phyloP scores from a whole-genome alignment of 2,113 vertebrate species.

The Craseonycteris thonglongyai region DNA sequence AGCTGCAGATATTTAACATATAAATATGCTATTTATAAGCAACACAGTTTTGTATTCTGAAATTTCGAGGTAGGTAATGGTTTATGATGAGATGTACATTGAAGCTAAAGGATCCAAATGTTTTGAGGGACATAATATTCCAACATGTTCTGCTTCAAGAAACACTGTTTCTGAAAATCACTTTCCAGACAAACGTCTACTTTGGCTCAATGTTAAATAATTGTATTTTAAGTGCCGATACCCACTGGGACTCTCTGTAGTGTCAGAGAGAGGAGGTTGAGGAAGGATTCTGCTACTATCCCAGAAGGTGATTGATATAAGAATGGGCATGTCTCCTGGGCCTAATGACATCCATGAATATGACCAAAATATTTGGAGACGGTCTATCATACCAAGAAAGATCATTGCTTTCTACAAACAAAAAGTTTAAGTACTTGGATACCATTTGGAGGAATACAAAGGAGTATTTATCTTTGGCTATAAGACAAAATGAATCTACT shows the following conservation, averaged over 20 bases:
- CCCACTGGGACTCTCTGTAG: neutral
- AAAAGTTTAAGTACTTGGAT: neutral
- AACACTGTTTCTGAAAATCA: conserved; percentile 31
- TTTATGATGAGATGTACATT: conserved; percentile 35
- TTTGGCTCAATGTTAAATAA: neutral
- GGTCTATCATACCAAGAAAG: neutral
- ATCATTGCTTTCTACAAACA: neutral
- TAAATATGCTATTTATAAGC: conserved; percentile 41
- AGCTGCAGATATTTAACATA: conserved; percentile 18
- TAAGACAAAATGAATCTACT: neutral
- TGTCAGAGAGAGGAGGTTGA: neutral
- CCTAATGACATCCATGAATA: neutral
- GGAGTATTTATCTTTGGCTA: neutral
- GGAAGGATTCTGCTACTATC: neutral
- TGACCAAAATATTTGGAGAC: neutral
- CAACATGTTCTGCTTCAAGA: neutral
- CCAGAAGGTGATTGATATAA: neutral
- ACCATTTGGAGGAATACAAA: neutral
- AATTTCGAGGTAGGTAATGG: conserved; percentile 9
- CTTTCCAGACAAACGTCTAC: neutral
- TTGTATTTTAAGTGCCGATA: neutral
- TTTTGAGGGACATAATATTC: conserved; percentile 51
- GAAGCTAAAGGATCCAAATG: conserved; percentile 10
- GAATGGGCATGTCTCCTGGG: neutral
- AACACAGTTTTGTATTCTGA: neutral